These are phyloP conservation scores for Goniozus legneri DNA, from an alignment of 1,140 invertebrate genomes.

Conservation along the genomic window DNA sequence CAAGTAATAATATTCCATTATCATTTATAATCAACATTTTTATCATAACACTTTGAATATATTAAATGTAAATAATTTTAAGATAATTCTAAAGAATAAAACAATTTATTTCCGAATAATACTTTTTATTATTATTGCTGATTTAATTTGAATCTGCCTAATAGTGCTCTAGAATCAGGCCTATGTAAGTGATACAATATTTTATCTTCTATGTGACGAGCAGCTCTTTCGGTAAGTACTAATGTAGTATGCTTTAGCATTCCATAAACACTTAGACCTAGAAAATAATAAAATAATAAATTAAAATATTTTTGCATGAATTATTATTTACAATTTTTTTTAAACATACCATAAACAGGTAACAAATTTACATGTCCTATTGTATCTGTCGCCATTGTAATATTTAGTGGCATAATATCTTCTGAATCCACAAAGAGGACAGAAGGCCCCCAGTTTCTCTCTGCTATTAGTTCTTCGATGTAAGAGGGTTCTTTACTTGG, in stretches of 20 bases:
- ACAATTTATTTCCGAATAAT: neutral
- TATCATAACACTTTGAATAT: too few species aligned
- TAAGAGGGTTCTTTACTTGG: conserved; percentile 79
- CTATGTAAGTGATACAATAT: conserved; percentile 76
- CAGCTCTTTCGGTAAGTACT: conserved; percentile 81
- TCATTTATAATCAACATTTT: neutral
- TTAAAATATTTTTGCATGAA: neutral
- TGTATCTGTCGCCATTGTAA: conserved; percentile 72
- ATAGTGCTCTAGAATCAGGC: conserved; percentile 48
- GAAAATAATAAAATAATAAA: conserved; percentile 15
- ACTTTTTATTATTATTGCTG: conserved; percentile 19
- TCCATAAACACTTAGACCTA: conserved; percentile 75
- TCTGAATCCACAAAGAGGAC: conserved; percentile 86
- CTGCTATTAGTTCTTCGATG: conserved; percentile 75
- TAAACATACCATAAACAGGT: conserved; percentile 79
- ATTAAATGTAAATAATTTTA: too few species aligned
- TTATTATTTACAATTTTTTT: conserved; percentile 2
- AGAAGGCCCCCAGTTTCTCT: conserved; percentile 92
- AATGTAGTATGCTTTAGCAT: conserved; percentile 97
- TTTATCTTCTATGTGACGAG: conserved; percentile 82
- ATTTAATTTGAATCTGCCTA: conserved; percentile 21
- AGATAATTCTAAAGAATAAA: too few species aligned
- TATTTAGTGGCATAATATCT: conserved; percentile 84
- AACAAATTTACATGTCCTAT: conserved; percentile 88
- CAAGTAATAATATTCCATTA: neutral